Evolutionary conservation across 1,140 invertebrate species (phyloP), one percentile per base, ranked within the genome.

Genomic region (Drosophila sulfurigaster): DNA sequence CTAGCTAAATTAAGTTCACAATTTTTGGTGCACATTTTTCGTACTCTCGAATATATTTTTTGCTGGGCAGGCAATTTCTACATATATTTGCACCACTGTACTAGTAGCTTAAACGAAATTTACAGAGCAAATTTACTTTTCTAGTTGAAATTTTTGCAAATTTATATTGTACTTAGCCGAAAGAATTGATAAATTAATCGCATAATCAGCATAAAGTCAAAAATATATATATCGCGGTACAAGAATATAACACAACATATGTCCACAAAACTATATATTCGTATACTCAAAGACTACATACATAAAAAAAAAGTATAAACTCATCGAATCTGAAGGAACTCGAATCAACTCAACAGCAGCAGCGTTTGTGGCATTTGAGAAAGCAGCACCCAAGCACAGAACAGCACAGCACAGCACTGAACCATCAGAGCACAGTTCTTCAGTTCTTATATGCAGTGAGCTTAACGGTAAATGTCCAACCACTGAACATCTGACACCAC

Each of bases 401-500:
- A 2, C 16, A 51, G 43, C 35, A 30, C 15, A 54, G 51, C 52
- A 60, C 32, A 57, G 43, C 54, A 30, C 15, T 45, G 51, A 45
- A 68, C n/a, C 45, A 38, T 43, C 25, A 56, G 28, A 56, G 28
- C 28, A 30, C 30, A 56, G 16, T 35, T 57, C 28, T 16, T 45
- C 38, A 32, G 57, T 49, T 57, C 25, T 67, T 58, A 51, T 51
- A 51, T 68, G 64, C 64, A 73, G 46, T 59, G 70, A 59, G 46
- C 46, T 43, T 65, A 16, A 87, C 66, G 83, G 83, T 87, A 87
- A 87, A 79, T 87, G 79, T 66, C 63, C 67, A 64, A 60, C 79
- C 63, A 81, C 48, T 38, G 56, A 65, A 35, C 60, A 46, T 38
- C 54, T 16, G 32, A 38, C 16, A 57, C 54, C 68, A 63, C 60